Evolutionary conservation across 2,113 vertebrate genomes (phyloP), one percentile per base, ranked within the genome.

Genomic region (Cheirogaleus medius): DNA sequence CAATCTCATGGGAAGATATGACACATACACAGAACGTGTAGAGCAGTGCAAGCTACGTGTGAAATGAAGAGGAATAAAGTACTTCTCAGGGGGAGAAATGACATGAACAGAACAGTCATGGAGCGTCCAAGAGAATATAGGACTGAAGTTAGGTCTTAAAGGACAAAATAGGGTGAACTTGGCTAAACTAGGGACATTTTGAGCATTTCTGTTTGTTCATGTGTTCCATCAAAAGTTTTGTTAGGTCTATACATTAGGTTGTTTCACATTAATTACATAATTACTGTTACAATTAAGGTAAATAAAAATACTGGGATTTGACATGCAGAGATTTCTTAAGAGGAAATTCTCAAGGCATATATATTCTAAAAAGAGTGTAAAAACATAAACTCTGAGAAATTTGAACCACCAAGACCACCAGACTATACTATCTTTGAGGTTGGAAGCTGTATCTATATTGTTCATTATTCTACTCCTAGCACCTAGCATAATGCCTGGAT

Each of bases 401-500:
- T 93, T 87, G 76, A 86, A 88, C 27, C 18, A 95, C n/a, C 54
- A 85, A 87, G 47, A 8, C 32, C 69, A 42, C 42, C 64, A 90
- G 32, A 44, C 1, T 60, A 20, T 80, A 80, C 88, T 71, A 78
- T 91, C 23, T 58, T 73, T 94, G 49, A 80, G 27, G 68, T 92
- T 76, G 42, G 21, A 94, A 81, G 27, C 42, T 76, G 44, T 60
- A n/a, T 64, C 47, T 74, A 58, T 20, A 64, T 92, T 96, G 32
- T 84, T 91, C 60, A 87, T 71, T 95, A 37, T 91, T 95, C 29
- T 90, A 69, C 90, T 91, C 69, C 12, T 90, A 91, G 73, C 29
- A 91, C 11, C 8, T 68, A 89, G 69, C 18, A 92, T 13, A 87
- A 87, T 87, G 32, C 8, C 34, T 74, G 10, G 42, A 84, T 94